Conservation (phyloP, 2,888 invertebrate species). For the Philereme transversata region DNA sequence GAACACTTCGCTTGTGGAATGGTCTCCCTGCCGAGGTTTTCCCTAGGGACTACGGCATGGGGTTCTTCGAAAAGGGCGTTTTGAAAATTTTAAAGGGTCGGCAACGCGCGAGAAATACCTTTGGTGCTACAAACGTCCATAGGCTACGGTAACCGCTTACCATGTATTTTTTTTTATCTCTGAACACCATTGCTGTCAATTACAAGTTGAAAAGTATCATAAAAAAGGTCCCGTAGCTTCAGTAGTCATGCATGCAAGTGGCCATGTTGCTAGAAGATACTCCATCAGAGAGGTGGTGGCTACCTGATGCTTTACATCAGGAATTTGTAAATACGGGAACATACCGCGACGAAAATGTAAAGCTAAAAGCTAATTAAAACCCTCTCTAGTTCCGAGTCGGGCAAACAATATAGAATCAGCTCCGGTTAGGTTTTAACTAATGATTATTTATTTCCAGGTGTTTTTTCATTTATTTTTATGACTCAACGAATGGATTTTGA, state of each 20-base stretch:
- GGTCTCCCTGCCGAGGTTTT: no score
- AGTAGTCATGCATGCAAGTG: slow-evolving; percentile 16
- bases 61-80: no score
- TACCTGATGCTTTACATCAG: not conserved
- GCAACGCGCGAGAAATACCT: no score
- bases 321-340: slow-evolving; percentile 11
- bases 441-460: slow-evolving; percentile 16
- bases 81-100: no score
- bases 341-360: not conserved
- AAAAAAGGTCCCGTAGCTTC: slow-evolving; percentile 8
- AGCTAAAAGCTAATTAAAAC: not conserved
- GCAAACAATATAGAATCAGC: not conserved
- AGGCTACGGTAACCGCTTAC: no score
- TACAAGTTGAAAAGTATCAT: slow-evolving; percentile 8
- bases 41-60: no score
- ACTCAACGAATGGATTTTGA: slow-evolving; percentile 1
- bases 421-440: slow-evolving; percentile 10
- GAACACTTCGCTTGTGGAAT: no score
- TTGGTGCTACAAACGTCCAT: no score
- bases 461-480: slow-evolving; percentile 2
- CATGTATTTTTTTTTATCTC: slow-evolving; percentile 17
- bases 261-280: not conserved
- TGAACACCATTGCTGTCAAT: slow-evolving; percentile 23
- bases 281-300: slow-evolving; percentile 3
- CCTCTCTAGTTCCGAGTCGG: not conserved